phyloP scores from a whole-genome alignment of 2,888 invertebrate species.

The Lysandra coridon region DNA sequence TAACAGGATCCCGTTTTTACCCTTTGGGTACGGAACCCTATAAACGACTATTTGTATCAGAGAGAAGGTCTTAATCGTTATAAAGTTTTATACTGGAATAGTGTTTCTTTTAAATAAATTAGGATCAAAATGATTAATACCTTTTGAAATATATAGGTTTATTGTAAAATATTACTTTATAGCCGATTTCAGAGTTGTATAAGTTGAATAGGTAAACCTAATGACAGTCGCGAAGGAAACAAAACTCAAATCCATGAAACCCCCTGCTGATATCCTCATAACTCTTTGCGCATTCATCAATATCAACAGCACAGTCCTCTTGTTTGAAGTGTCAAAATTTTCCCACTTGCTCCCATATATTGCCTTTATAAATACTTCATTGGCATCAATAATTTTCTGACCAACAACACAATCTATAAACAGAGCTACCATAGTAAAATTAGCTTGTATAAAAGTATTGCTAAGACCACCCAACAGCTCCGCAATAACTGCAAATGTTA shows the following conservation, averaged over 20 bases:
- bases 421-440: constrained; percentile 36
- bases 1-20: too few species aligned
- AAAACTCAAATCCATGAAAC: constrained; percentile 3
- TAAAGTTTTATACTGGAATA: too few species aligned
- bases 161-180: not conserved
- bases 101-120: too few species aligned
- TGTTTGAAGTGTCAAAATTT: constrained; percentile 5
- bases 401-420: constrained; percentile 57
- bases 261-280: constrained; percentile 1
- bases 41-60: too few species aligned
- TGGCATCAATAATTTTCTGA: constrained; percentile 55
- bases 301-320: not conserved
- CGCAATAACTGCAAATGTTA: not conserved
- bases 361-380: constrained; percentile 42
- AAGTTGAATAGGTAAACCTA: not conserved
- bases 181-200: not conserved
- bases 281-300: not conserved
- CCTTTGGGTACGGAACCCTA: too few species aligned
- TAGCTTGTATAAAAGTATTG: not conserved
- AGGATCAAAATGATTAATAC: not conserved
- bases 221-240: not conserved
- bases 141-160: not conserved
- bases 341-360: not conserved
- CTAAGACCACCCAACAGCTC: not conserved
- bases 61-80: too few species aligned